Conservation (phyloP, 2,113 vertebrate genomes). For the Alethe castanea region DNA sequence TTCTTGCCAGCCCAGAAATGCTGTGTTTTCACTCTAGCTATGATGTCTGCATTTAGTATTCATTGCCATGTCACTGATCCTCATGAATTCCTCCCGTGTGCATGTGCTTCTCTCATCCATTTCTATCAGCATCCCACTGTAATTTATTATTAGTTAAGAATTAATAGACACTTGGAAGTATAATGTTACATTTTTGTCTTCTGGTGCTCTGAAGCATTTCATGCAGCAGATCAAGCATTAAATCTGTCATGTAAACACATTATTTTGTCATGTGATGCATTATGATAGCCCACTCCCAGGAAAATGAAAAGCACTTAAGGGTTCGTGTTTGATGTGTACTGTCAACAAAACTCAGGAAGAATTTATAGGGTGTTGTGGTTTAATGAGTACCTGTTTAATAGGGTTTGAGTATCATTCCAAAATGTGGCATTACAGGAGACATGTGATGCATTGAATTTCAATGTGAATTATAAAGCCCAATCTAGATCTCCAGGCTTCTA, state of each 20-base stretch:
- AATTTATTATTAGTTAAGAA: conserved; percentile 68
- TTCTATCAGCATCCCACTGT: conserved; percentile 28
- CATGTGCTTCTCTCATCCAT: background rate
- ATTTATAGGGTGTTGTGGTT: conserved; percentile 33
- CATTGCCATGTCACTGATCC: background rate
- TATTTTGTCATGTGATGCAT: conserved; percentile 60
- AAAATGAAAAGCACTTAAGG: conserved; percentile 49
- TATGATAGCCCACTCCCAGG: conserved; percentile 24
- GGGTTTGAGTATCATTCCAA: conserved; percentile 50
- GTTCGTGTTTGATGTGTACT: conserved; percentile 45
- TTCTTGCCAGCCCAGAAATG: background rate
- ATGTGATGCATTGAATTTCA: conserved; percentile 6
- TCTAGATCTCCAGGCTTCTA: conserved; percentile 8
- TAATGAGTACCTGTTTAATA: conserved; percentile 58
- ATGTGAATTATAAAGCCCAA: conserved; percentile 39
- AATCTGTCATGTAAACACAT: conserved; percentile 57
- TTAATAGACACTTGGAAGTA: conserved; percentile 55
- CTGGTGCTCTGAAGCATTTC: conserved; percentile 33
- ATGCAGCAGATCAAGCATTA: conserved; percentile 45
- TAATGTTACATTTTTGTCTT: conserved; percentile 54
- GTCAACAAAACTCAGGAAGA: conserved; percentile 45
- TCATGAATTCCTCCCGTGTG: conserved; percentile 44
- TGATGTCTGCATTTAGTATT: conserved; percentile 26
- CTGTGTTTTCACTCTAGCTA: background rate
- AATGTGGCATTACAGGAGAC: background rate